These are phyloP conservation scores for Chrysolina americana DNA, from an alignment of 2,888 invertebrate genomes.

Conservation along the genomic window DNA sequence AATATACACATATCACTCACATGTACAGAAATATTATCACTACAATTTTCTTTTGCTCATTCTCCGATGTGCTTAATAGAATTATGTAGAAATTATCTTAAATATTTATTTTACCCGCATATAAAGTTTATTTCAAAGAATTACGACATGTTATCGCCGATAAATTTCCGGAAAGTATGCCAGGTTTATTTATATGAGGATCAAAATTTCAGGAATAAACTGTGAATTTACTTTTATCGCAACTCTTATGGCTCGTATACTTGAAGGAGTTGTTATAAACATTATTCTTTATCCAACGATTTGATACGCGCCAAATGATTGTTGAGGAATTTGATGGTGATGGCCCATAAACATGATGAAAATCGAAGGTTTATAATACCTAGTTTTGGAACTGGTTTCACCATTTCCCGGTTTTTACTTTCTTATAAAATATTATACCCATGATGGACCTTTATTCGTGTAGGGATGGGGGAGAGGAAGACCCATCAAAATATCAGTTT, in stretches of 20 bases:
- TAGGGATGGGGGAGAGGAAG: too few species aligned
- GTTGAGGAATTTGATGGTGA: constrained; percentile 17
- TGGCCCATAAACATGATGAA: not conserved
- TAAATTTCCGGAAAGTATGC: constrained; percentile 20
- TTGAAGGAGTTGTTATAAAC: constrained; percentile 33
- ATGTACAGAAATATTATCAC: not conserved
- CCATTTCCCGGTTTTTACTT: too few species aligned
- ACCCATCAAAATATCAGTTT: too few species aligned
- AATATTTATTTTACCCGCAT: constrained; percentile 19
- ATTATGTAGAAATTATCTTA: constrained; percentile 2
- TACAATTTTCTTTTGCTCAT: not conserved
- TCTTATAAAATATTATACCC: too few species aligned
- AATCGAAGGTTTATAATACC: not conserved
- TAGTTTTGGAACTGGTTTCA: not conserved
- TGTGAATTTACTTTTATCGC: constrained; percentile 58
- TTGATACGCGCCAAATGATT: constrained; percentile 30
- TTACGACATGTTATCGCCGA: constrained; percentile 12
- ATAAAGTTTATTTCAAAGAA: constrained; percentile 21
- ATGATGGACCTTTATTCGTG: too few species aligned
- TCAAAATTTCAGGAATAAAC: constrained; percentile 51
- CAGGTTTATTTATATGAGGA: constrained; percentile 48
- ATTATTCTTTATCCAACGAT: constrained; percentile 37
- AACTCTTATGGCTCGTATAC: constrained; percentile 43
- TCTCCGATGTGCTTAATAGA: not conserved
- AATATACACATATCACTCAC: not conserved